Percentiles rank a stretch among this genome's conserved stretches.
phyloP scores from a whole-genome alignment of 1,140 invertebrate genomes.

The Cyrtorhinus lividipennis region DNA sequence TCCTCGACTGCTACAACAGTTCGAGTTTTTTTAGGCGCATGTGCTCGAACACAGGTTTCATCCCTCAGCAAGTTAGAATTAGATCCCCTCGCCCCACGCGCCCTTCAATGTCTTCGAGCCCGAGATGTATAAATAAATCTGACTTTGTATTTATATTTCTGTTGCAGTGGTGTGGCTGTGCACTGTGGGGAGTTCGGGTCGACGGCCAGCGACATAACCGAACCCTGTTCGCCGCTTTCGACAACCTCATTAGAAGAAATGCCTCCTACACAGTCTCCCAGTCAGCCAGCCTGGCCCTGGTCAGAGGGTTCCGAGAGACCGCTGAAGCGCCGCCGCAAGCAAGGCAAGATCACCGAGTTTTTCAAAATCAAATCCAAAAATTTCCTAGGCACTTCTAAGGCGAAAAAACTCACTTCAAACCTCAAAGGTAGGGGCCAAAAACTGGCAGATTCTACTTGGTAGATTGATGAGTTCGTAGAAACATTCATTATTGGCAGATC shows the following conservation, averaged over 20 bases:
- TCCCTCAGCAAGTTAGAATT: background rate
- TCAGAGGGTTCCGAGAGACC: constrained; percentile 26
- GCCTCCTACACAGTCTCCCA: constrained; percentile 36
- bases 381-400: background rate
- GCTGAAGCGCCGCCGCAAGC: constrained; percentile 30
- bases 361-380: constrained; percentile 47
- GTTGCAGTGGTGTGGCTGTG: constrained; percentile 53
- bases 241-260: constrained; percentile 31
- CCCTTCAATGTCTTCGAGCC: background rate
- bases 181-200: constrained; percentile 43
- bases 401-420: background rate
- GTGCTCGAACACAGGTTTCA: no score
- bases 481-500: no score
- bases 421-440: background rate
- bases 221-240: constrained; percentile 65
- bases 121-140: background rate
- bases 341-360: constrained; percentile 63
- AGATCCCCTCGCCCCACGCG: background rate
- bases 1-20: no score
- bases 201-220: constrained; percentile 58
- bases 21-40: no score
- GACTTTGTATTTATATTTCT: constrained; percentile 21
- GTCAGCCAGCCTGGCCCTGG: constrained; percentile 29
- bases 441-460: no score
- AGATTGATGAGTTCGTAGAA: no score